phyloP scores from a whole-genome alignment of 2,888 invertebrate species.

The Gnatocerus cornutus region DNA sequence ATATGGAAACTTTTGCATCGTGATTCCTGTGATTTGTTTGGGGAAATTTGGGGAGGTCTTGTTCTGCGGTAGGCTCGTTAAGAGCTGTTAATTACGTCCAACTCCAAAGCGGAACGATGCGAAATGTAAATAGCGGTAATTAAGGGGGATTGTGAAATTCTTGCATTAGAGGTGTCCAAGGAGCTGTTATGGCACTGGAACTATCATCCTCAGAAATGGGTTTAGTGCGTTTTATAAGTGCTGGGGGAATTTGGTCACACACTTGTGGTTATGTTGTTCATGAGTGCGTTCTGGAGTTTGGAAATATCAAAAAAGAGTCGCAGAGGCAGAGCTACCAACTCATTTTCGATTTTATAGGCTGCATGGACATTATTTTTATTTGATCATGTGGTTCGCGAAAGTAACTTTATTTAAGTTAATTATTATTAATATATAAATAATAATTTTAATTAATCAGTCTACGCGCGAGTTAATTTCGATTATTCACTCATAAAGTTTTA shows the following conservation, averaged over 20 bases:
- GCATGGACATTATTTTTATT: no score
- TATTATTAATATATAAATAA: no score
- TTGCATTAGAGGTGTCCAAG: not conserved
- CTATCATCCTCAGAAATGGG: conserved; percentile 8
- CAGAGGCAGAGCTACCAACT: no score
- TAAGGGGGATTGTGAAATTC: not conserved
- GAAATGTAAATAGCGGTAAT: not conserved
- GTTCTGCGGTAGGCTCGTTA: no score
- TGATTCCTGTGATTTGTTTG: conserved; percentile 43
- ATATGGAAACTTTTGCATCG: conserved; percentile 41
- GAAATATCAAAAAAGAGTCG: no score
- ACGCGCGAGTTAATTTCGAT: no score
- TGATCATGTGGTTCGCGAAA: no score
- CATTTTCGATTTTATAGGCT: no score
- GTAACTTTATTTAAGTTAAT: no score
- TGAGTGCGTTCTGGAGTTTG: no score
- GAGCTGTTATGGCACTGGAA: not conserved
- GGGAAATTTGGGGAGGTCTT: conserved; percentile 3
- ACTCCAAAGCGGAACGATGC: not conserved
- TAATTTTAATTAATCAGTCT: no score
- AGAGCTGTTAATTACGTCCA: conserved; percentile 1
- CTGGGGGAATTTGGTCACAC: conserved; percentile 24
- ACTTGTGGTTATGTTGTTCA: conserved; percentile 16
- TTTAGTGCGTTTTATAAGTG: conserved; percentile 18
- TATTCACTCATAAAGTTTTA: no score